Percentiles rank a stretch among this genome's conserved stretches.
These are phyloP conservation scores for Ptychochromis oligacanthus DNA, from an alignment of 2,113 vertebrate species.

Conservation along the genomic window DNA sequence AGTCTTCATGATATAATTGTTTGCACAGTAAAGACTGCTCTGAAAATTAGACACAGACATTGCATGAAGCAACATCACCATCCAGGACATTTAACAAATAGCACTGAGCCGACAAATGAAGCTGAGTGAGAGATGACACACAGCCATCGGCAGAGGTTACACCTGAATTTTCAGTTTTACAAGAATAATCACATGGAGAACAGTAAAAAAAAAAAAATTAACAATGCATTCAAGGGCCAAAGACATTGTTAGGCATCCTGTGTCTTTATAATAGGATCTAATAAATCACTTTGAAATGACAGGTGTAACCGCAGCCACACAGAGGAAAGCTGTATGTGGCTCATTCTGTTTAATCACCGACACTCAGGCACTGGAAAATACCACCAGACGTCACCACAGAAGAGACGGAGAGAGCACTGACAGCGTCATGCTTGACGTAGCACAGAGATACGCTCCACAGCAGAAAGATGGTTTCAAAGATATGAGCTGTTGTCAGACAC, in stretches of 20 bases:
- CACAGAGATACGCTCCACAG: slow-evolving; percentile 57
- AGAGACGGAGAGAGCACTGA: slow-evolving; percentile 60
- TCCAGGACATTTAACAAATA: slow-evolving; percentile 50
- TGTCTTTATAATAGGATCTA: not conserved
- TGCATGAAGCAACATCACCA: slow-evolving; percentile 48
- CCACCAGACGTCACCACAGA: slow-evolving; percentile 71
- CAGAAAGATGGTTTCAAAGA: slow-evolving; percentile 72
- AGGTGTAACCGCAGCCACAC: slow-evolving; percentile 50
- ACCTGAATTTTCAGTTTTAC: slow-evolving; percentile 40
- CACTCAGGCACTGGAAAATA: slow-evolving; percentile 57
- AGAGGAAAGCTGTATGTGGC: slow-evolving; percentile 43
- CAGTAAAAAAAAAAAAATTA: not conserved
- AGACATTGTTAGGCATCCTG: not conserved
- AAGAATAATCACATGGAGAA: not conserved
- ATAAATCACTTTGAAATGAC: slow-evolving; percentile 31
- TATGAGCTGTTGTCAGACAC: slow-evolving; percentile 19
- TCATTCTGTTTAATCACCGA: slow-evolving; percentile 27
- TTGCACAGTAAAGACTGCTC: not conserved
- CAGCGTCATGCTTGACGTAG: slow-evolving; percentile 58
- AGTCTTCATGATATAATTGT: not conserved
- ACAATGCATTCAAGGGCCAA: not conserved
- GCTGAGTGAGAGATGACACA: slow-evolving; percentile 65
- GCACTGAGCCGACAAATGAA: slow-evolving; percentile 60
- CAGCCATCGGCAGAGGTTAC: slow-evolving; percentile 54
- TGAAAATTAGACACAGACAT: slow-evolving; percentile 8